Percentiles rank a stretch among this genome's conserved stretches.
Evolutionary conservation across 1,140 invertebrate genomes (phyloP).

Genomic region (Cepaea nemoralis): DNA sequence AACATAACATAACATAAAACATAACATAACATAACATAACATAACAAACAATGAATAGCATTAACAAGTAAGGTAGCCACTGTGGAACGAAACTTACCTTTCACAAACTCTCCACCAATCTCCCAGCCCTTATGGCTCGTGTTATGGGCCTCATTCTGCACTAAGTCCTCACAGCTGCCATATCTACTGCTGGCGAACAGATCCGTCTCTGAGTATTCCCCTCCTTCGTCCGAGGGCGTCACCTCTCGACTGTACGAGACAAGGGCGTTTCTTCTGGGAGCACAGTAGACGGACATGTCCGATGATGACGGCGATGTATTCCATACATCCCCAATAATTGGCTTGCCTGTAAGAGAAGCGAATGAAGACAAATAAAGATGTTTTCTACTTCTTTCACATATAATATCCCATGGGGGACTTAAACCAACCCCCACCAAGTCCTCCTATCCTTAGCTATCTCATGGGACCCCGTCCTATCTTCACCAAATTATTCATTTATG

Average conservation of each 20-base stretch:
- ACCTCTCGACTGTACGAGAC: conserved; percentile 21
- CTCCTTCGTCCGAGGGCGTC: conserved; percentile 24
- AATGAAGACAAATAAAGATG: no score
- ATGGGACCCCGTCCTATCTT: no score
- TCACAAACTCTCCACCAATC: conserved; percentile 6
- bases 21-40: no score
- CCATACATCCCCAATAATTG: conserved; percentile 30
- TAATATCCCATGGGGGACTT: no score
- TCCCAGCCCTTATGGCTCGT: not conserved
- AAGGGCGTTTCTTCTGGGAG: not conserved
- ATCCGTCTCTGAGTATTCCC: conserved; percentile 10
- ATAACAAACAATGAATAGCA: no score
- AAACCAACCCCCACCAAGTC: no score
- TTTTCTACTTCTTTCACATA: no score
- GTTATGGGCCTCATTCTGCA: not conserved
- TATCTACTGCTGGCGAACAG: not conserved
- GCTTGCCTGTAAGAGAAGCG: conserved; percentile 15
- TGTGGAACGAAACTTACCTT: not conserved
- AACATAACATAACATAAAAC: no score
- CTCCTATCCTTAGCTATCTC: no score
- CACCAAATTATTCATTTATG: no score
- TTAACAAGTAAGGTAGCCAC: no score
- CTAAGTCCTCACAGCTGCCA: not conserved
- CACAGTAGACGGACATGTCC: conserved; percentile 8
- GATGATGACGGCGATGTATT: conserved; percentile 27